Base-by-base conservation (phyloP, 2,113 vertebrate genomes). In the Agelaius tricolor region DNA sequence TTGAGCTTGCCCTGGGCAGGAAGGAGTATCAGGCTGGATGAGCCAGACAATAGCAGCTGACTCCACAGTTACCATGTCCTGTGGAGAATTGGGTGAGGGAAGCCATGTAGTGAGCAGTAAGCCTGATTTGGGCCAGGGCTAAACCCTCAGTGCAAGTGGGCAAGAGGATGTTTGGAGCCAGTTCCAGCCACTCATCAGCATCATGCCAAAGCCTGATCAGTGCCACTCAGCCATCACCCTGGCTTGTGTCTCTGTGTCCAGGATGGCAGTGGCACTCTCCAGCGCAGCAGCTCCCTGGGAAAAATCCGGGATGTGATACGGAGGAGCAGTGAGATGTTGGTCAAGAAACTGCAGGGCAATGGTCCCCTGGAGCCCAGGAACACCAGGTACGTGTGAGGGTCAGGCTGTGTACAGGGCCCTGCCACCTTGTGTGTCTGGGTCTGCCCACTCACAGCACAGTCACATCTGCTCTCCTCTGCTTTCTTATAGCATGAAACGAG, bases 241-340 rank as follows among this genome's bases (percentile, higher is more conserved):
- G 88, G 83, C 82, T 94, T 97, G 86, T 98, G 79, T 98, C 89
- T 96, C 85, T 81, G 69, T 93, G 44, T 96, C 83, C 98, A 99
- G 99, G 99, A 99, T 19, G 99, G 99, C 94, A 99, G 98, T 18
- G 99, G 99, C 22, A 89, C 97, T 13, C 98, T 99, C 23, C 98
- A 98, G 92, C 99, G 99, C 87, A 99, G 98, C 31, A 99, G 99
- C 77, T 99, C 99, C 58, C 96, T 99, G 83, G 99, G 99, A 55
- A 99, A 98, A 95, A 98, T 99, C 89, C 97, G 99, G 44, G 99
- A 99, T 16, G 98, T 99, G 35, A 94, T 99, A 31, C 98, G 99
- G 14, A 98, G 98, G 92, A 99, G 99, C 98, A 99, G 99, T 13
- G 99, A 99, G 95, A 96, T 99, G 97, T 95, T 99, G 96, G 99